Evolutionary conservation across 1,140 invertebrate species (phyloP), one percentile per base, ranked within the genome.

Genomic region (Neelides sp.): DNA sequence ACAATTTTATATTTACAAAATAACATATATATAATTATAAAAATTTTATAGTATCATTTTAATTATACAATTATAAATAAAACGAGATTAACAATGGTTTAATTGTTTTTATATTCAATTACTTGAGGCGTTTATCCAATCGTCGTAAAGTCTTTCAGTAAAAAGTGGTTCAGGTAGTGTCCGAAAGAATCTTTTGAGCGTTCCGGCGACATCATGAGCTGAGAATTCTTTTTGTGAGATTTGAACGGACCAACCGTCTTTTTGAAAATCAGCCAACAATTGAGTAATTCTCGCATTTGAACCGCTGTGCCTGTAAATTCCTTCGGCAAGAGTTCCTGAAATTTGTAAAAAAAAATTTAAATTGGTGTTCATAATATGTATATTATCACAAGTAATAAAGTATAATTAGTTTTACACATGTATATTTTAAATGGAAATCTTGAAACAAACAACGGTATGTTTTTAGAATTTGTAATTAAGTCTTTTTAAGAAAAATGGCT

Each of bases 151-250:
- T 52, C 65, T 68, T 50, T 68, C 66, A 45, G 75, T 74, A 42
- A 87, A 67, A 20, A 86, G 61, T 23, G 83, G 76, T 57, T 85
- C 80, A 0, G 83, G 80, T 26, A 87, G 66, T 59, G 82, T 81
- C 36, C 85, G 69, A 59, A 91, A 80, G 63, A 88, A 91, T 58
- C 84, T 69, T 64, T 91, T 90, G 0, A 92, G 67, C 5, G 80
- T 82, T 26, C 79, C 83, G 2, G 85, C 82, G 2, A 91, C 85
- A 62, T 92, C 88, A 67, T 90, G 83, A 59, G 88, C 85, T 0
- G 77, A 77, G 62, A 82, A 85, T 20, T 79, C 76, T 27, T 77
- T 75, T 4, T 72, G 67, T 2, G 78, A 80, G 26, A 93, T 73
- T 65, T 85, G 80, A 1, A 88, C 83, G 15, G 78, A 74, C 75